Evolutionary conservation across 2,113 vertebrate species (phyloP).

Genomic region (Nesogale talazaci): DNA sequence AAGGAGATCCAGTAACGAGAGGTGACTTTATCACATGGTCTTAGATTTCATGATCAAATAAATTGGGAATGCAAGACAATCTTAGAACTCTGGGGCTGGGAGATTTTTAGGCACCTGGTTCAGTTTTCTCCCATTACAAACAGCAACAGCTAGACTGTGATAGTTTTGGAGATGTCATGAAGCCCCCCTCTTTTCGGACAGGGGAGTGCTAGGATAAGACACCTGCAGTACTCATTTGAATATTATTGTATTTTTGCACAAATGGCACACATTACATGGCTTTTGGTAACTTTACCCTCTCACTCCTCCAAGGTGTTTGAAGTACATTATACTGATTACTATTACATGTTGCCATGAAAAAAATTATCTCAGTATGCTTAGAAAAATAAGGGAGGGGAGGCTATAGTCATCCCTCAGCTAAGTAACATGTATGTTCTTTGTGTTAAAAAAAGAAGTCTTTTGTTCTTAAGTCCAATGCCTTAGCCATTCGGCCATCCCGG

Average conservation of each 20-base stretch:
- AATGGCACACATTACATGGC: neutral
- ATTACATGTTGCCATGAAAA: no score
- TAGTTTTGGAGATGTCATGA: conserved; percentile 12
- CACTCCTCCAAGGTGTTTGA: neutral
- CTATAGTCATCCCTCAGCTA: no score
- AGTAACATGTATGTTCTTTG: no score
- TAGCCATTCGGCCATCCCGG: no score
- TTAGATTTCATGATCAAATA: conserved; percentile 47
- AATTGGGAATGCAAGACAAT: neutral
- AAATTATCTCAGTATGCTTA: no score
- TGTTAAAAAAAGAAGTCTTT: no score
- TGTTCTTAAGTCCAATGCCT: no score
- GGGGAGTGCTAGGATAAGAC: neutral
- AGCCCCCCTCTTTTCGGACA: neutral
- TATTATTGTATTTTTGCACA: neutral
- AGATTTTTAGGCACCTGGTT: neutral
- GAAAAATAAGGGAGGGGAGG: no score
- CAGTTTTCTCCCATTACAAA: neutral
- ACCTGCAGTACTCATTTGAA: neutral
- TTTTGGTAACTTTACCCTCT: neutral
- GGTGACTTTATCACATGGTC: conserved; percentile 47
- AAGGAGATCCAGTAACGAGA: conserved; percentile 41
- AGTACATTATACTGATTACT: neutral
- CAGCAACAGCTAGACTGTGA: neutral
- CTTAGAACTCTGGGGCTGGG: neutral